Percentiles rank a stretch among this genome's conserved stretches.
phyloP scores from a whole-genome alignment of 2,113 vertebrate genomes.

The Typhlomys cinereus region DNA sequence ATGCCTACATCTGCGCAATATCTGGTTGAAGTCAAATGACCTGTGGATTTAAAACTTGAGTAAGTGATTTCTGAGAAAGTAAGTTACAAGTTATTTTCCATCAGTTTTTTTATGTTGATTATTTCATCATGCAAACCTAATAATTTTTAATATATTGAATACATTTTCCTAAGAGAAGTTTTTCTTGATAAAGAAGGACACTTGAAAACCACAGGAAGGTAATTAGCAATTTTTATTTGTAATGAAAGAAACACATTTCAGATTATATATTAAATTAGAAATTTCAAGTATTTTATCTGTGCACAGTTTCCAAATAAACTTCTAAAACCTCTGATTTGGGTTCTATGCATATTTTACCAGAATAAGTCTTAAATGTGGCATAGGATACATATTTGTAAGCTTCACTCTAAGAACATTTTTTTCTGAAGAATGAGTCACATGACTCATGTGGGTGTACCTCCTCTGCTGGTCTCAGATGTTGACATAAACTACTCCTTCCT shows the following conservation, averaged over 20 bases:
- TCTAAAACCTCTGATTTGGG: neutral
- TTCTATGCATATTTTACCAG: neutral
- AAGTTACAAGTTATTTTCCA: constrained; percentile 18
- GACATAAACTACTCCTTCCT: neutral
- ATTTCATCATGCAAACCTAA: neutral
- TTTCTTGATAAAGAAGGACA: neutral
- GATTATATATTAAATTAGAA: neutral
- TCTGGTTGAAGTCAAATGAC: neutral
- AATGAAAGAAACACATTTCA: constrained; percentile 9
- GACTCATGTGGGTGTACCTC: neutral
- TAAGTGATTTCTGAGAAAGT: neutral
- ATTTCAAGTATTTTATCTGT: neutral
- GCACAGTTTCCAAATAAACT: neutral
- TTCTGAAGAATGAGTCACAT: neutral
- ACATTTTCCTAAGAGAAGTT: neutral
- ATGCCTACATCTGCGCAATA: neutral
- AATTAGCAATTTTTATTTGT: constrained; percentile 5
- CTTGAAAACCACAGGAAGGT: neutral
- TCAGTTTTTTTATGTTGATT: neutral
- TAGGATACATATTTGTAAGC: neutral
- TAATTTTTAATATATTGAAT: neutral
- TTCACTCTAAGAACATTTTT: constrained; percentile 27
- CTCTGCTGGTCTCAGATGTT: neutral
- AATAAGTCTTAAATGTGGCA: neutral
- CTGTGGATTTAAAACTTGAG: constrained; percentile 23